Conservation (phyloP, 2,113 vertebrate species). For the Megaceryle maxima region DNA sequence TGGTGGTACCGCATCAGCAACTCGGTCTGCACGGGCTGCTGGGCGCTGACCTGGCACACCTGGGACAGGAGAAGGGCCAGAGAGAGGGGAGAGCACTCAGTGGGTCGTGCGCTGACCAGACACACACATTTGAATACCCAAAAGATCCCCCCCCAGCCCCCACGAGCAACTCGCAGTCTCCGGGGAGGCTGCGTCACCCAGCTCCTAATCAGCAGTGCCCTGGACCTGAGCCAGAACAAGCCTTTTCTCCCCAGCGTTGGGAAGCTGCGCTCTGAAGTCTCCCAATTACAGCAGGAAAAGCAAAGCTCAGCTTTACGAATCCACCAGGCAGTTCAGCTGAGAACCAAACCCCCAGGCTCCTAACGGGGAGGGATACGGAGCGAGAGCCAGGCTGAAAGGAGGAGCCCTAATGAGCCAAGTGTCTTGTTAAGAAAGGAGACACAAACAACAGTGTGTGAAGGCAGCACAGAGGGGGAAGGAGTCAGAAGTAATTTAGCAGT, state of each 20-base stretch:
- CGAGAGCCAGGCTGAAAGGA: not conserved
- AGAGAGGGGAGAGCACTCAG: not conserved
- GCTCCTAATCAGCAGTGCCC: not conserved
- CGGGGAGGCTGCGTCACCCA: fast-evolving
- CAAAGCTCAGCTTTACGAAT: not conserved
- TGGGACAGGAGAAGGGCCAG: slow-evolving; percentile 46
- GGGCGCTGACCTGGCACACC: slow-evolving; percentile 96
- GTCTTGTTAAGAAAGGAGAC: not conserved
- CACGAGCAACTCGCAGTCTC: not conserved
- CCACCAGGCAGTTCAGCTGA: not conserved
- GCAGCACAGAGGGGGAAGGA: not conserved
- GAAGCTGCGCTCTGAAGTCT: not conserved
- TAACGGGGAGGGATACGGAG: not conserved
- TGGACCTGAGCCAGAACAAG: not conserved
- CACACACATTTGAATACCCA: not conserved
- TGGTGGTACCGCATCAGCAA: slow-evolving; percentile 96
- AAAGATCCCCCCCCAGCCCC: not conserved
- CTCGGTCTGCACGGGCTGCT: slow-evolving; percentile 96
- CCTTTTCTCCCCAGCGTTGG: not conserved
- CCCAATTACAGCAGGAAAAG: not conserved
- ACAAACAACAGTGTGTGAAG: fast-evolving
- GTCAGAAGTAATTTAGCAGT: not conserved
- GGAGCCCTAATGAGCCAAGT: not conserved
- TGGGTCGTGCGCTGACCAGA: fast-evolving
- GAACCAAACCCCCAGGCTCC: not conserved